Base-by-base conservation (phyloP, 2,113 vertebrate genomes). In the Jaculus jaculus region DNA sequence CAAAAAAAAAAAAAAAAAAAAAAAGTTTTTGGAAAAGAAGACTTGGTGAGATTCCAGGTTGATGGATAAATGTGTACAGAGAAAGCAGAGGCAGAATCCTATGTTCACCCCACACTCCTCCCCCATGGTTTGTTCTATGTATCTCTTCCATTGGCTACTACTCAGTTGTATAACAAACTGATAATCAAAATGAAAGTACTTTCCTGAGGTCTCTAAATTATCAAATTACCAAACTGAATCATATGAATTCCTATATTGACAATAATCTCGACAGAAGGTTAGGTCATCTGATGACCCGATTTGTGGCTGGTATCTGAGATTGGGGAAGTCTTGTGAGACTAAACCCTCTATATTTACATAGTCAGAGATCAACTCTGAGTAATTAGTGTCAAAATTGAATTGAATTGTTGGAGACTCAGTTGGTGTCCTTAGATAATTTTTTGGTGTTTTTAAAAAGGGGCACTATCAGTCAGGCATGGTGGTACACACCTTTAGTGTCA, bases 21-120 rank as follows among this genome's bases (percentile, higher is more conserved):
- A n/a, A n/a, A n/a, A n/a, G n/a, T n/a, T n/a, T n/a, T 90, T 78
- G 54, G 32, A 81, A 92, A 84, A 75, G n/a, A 34, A 87, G 28
- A 91, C 37, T 34, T 72, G 21, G 34, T 86, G 34, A 87, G 20
- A 68, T 79, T 60, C 60, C 5, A 58, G 28, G 47, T 26, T 92
- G 69, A 30, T 68, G 26, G 72, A 82, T 13, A 81, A 15, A 80
- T 17, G 34, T 65, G 28, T 86, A 39, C 34, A 69, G 18, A 12
- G 24, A 47, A 66, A 75, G 23, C 84, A 26, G 47, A 34, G 15
- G 65, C 42, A 15, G 54, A 81, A 69, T 72, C 5, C 37, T 61
- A 18, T 71, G 60, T 42, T 10, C 2, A 0, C 1, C 20, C 28
- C n/a, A 26, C 13, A 2, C 11, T 60, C 9, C 26, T 20, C 42